Percentiles rank a stretch among this genome's conserved stretches.
Evolutionary conservation across 2,888 invertebrate species (phyloP).

Genomic region (Blastobasis lacticolella): DNA sequence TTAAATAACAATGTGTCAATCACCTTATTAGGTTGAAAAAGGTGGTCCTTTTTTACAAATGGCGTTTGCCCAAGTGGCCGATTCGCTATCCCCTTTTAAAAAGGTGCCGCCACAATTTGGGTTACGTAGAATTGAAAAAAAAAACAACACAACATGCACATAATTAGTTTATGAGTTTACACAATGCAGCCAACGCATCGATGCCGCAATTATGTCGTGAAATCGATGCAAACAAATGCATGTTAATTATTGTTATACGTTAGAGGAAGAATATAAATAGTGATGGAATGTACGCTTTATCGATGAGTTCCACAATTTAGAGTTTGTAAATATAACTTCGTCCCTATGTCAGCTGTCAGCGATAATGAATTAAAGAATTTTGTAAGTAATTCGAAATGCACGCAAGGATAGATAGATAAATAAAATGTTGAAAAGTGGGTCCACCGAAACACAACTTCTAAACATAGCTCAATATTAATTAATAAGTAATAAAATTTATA

Average conservation of each 20-base stretch:
- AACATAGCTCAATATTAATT: no score
- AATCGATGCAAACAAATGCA: slow-evolving; percentile 59
- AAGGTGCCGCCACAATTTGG: slow-evolving; percentile 47
- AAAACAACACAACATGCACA: slow-evolving; percentile 45
- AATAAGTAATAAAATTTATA: no score
- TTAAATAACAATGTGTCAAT: slow-evolving; percentile 62
- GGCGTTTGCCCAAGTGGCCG: slow-evolving; percentile 27
- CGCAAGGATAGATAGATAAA: slow-evolving; percentile 17
- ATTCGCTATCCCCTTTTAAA: slow-evolving; percentile 26
- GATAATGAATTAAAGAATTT: no score
- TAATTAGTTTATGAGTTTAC: slow-evolving; percentile 68
- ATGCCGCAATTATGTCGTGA: slow-evolving; percentile 56
- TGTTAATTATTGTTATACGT: slow-evolving; percentile 41
- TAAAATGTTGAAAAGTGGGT: no score
- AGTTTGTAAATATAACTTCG: no score
- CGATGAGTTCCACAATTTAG: not conserved
- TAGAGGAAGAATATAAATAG: slow-evolving; percentile 3
- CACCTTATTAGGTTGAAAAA: slow-evolving; percentile 54
- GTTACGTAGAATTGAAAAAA: slow-evolving; percentile 21
- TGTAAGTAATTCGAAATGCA: slow-evolving; percentile 14
- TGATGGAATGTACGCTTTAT: not conserved
- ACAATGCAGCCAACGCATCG: slow-evolving; percentile 52
- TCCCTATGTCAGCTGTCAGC: no score
- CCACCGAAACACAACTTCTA: no score
- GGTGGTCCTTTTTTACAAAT: slow-evolving; percentile 37